Conservation (phyloP, 2,797 vertebrate species). For the Todus mexicanus region DNA sequence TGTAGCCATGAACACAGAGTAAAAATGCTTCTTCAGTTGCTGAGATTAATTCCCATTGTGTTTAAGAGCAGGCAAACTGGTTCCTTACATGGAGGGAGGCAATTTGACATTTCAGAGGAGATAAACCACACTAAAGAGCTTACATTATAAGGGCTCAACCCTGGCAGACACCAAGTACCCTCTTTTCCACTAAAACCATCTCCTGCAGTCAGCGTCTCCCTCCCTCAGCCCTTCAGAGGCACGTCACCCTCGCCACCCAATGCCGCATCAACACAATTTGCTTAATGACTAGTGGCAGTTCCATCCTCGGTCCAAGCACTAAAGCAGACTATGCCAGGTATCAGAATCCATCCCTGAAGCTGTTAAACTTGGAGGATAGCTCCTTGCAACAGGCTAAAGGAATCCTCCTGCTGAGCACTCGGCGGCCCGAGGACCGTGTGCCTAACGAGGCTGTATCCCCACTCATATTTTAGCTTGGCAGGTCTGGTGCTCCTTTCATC, state of each 20-base stretch:
- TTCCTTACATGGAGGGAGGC: not conserved
- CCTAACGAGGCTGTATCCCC: conserved; percentile 76
- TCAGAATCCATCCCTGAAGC: not conserved
- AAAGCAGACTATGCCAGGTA: not conserved
- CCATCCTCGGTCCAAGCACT: not conserved
- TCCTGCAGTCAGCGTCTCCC: not conserved
- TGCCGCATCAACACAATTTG: not conserved
- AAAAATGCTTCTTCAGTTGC: not conserved
- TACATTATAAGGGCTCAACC: conserved; percentile 20
- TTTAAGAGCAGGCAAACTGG: not conserved
- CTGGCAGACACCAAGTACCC: not conserved
- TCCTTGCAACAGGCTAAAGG: conserved; percentile 56
- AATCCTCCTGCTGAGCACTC: conserved; percentile 44
- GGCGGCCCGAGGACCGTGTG: conserved; percentile 59
- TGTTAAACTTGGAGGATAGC: conserved; percentile 44
- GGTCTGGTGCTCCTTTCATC: conserved; percentile 68
- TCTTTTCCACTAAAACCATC: not conserved
- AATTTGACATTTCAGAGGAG: conserved; percentile 25
- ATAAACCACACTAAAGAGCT: conserved; percentile 19
- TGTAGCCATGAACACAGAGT: not conserved
- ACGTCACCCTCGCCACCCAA: not conserved
- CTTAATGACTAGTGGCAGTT: not conserved
- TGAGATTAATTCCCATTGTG: not conserved
- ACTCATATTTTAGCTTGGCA: conserved; percentile 76
- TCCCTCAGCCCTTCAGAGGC: not conserved